A percentile compares a stretch with the other conserved stretches of the same genome.
Evolutionary conservation across 37 sponge, comb jelly and placozoan species (phyloP).

Genomic region (Spongilla lacustris): DNA sequence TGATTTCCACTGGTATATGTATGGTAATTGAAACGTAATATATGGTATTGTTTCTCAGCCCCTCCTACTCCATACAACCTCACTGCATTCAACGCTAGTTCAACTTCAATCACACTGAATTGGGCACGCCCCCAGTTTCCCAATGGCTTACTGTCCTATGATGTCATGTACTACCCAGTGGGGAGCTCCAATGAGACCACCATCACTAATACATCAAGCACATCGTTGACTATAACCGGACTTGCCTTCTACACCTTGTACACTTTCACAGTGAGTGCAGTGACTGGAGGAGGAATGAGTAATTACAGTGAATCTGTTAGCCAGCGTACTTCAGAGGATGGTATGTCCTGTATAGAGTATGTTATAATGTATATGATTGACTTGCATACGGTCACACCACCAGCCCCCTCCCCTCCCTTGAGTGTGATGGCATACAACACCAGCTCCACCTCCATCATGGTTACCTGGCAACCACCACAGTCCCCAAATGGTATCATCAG

Average conservation of each 20-base stretch:
- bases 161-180: neutral
- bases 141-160: conserved; percentile 38
- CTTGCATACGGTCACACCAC: neutral
- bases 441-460: conserved; percentile 8
- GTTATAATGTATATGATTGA: neutral
- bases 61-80: conserved; percentile 36
- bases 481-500: conserved; percentile 51
- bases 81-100: neutral
- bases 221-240: neutral
- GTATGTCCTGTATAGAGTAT: neutral
- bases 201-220: neutral
- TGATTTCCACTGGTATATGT: too few species aligned
- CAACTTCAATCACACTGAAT: conserved; percentile 8
- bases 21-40: neutral
- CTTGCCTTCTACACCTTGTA: neutral
- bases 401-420: conserved; percentile 42
- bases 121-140: conserved; percentile 43
- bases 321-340: conserved; percentile 3
- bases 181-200: neutral
- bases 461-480: conserved; percentile 52
- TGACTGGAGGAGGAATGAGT: neutral
- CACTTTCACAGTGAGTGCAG: neutral
- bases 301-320: neutral
- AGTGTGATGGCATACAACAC: conserved; percentile 1
- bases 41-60: conserved; percentile 12